phyloP scores from a whole-genome alignment of 1,140 invertebrate species.

The Conus betulinus region DNA sequence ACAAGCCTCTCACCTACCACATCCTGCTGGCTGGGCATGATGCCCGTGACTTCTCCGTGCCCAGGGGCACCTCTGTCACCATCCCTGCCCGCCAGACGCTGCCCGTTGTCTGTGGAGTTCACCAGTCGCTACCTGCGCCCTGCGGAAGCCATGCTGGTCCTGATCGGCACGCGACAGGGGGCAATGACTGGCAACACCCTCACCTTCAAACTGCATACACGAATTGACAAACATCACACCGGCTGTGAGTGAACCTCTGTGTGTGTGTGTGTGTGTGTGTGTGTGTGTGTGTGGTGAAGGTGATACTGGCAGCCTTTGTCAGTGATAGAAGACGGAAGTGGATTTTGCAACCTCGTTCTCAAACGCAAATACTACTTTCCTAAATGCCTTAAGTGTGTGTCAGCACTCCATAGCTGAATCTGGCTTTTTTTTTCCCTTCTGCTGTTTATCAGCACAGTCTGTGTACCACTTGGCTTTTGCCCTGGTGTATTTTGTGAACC shows the following conservation, averaged over 20 bases:
- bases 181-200: constrained; percentile 69
- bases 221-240: constrained; percentile 72
- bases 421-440: no score
- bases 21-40: constrained; percentile 72
- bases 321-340: no score
- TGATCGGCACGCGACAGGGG: constrained; percentile 70
- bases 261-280: neutral
- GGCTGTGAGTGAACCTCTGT: constrained; percentile 56
- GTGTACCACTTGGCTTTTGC: no score
- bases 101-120: constrained; percentile 71
- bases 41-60: constrained; percentile 69
- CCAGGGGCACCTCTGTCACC: constrained; percentile 68
- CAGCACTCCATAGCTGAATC: no score
- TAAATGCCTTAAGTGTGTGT: no score
- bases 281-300: no score
- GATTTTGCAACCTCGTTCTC: no score
- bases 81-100: constrained; percentile 66
- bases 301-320: no score
- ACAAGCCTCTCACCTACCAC: constrained; percentile 70
- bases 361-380: no score
- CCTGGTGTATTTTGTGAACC: no score
- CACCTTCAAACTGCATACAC: constrained; percentile 70
- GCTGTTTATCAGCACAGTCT: no score
- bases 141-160: constrained; percentile 70
- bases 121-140: constrained; percentile 71